Percentiles rank a stretch among this genome's conserved stretches.
phyloP scores from a whole-genome alignment of 1,140 invertebrate genomes.

The Paraescarpia echinospica region DNA sequence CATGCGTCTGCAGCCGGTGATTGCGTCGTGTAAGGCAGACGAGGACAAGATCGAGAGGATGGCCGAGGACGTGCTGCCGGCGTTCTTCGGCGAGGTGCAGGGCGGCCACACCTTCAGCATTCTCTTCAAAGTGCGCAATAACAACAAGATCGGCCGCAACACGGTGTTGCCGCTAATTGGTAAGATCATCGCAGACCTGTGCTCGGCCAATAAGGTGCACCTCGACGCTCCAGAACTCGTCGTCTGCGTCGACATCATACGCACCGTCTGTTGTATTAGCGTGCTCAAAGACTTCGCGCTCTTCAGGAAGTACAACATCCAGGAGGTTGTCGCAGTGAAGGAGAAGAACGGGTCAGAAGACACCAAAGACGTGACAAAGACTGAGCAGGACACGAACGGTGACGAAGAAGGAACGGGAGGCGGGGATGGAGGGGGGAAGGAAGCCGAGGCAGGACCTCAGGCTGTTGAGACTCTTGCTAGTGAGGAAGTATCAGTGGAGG shows the following conservation, averaged over 20 bases:
- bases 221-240: constrained; percentile 48
- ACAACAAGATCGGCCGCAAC: constrained; percentile 68
- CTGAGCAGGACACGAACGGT: neutral
- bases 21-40: constrained; percentile 77
- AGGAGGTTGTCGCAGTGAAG: constrained; percentile 38
- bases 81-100: constrained; percentile 68
- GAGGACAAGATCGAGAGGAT: constrained; percentile 71
- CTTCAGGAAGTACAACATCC: constrained; percentile 57
- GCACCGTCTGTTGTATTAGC: constrained; percentile 53
- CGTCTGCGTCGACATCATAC: constrained; percentile 51
- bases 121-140: constrained; percentile 79
- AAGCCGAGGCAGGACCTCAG: neutral
- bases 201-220: constrained; percentile 41
- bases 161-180: constrained; percentile 51
- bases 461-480: neutral
- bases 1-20: constrained; percentile 77
- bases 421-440: neutral
- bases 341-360: neutral
- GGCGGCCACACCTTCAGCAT: constrained; percentile 73
- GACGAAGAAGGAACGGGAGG: neutral
- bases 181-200: constrained; percentile 38
- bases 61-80: constrained; percentile 71
- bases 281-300: constrained; percentile 49
- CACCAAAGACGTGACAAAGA: neutral
- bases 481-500: neutral